A percentile compares a stretch with the other conserved stretches of the same genome.
phyloP scores from a whole-genome alignment of 1,140 invertebrate species.

The Daktulosphaira vitifoliae region DNA sequence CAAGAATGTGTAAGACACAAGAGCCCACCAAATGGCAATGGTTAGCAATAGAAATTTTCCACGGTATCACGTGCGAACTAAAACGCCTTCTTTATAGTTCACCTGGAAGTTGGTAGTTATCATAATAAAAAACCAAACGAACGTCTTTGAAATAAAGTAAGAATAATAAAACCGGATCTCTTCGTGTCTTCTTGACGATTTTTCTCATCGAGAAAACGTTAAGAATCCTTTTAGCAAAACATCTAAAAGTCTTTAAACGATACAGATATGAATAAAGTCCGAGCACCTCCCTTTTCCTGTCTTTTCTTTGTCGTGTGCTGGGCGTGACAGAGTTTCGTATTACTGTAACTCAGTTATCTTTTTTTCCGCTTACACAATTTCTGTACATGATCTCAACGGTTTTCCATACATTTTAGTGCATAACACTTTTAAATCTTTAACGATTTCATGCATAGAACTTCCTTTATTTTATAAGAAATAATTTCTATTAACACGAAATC shows the following conservation, averaged over 20 bases:
- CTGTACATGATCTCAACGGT: too few species aligned
- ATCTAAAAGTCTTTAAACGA: background rate
- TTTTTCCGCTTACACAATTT: too few species aligned
- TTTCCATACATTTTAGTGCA: too few species aligned
- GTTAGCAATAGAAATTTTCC: conserved; percentile 11
- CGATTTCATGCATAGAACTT: too few species aligned
- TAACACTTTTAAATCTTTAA: too few species aligned
- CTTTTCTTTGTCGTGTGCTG: too few species aligned
- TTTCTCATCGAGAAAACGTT: conserved; percentile 27
- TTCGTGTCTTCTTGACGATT: conserved; percentile 3
- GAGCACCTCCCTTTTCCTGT: conserved; percentile 28
- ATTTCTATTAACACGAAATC: too few species aligned
- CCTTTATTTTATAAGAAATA: too few species aligned
- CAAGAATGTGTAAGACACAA: too few species aligned
- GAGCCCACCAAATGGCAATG: too few species aligned
- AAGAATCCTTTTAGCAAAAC: background rate
- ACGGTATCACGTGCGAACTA: conserved; percentile 20
- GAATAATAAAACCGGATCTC: conserved; percentile 26
- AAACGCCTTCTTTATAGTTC: conserved; percentile 10
- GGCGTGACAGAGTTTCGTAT: too few species aligned
- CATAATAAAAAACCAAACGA: background rate
- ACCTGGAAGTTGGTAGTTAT: background rate
- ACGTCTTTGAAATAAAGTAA: background rate
- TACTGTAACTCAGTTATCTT: too few species aligned
- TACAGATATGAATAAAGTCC: background rate